Base-by-base conservation (phyloP, 2,888 invertebrate species). In the Drosophila eohydei region DNA sequence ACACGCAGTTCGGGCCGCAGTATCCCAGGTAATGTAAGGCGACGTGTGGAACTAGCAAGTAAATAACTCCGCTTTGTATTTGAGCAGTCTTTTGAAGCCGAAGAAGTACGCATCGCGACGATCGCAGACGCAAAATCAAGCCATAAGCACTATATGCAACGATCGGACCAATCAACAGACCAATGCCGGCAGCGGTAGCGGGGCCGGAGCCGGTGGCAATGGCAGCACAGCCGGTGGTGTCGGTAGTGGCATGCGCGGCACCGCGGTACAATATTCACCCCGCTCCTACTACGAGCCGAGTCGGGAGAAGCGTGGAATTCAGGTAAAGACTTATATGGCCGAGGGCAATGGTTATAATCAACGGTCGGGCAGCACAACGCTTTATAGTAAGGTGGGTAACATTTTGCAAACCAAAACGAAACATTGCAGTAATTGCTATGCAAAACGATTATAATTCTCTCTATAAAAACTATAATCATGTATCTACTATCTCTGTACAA, bases 291-390 rank as follows among this genome's bases (percentile, higher is more conserved):
- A 93, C 86, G 93, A 93, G 55, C 72, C 90, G 71, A 88, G 62
- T 89, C 91, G 92, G 93, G 94, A 95, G 93, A 91, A 91, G 88
- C 95, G 96, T 93, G 96, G 96, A 94, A 97, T 96, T 94, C 97
- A 97, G 96, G 97, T 98, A 94, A 97, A 97, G 95, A 97, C 97
- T 93, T 98, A 98, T 95, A 97, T 97, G 95, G 97, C 96, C 94
- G 97, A 97, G 94, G 97, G 97, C 93, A 96, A 95, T 94, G 96
- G 96, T 92, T 95, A 95, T 93, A 94, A 95, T 90, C 95, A 94
- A 94, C 96, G 96, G 93, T 95, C 96, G 93, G 93, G 93, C 90
- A 92, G 93, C 91, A 91, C 93, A 88, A 93, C 97, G 94, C 97
- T 96, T 94, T 97, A 97, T 94, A 97, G 97, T 94, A 97, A 97